A percentile compares a stretch with the other conserved stretches of the same genome.
These are phyloP conservation scores for Kobus ellipsiprymnus DNA, from an alignment of 2,113 vertebrate species.

Conservation along the genomic window DNA sequence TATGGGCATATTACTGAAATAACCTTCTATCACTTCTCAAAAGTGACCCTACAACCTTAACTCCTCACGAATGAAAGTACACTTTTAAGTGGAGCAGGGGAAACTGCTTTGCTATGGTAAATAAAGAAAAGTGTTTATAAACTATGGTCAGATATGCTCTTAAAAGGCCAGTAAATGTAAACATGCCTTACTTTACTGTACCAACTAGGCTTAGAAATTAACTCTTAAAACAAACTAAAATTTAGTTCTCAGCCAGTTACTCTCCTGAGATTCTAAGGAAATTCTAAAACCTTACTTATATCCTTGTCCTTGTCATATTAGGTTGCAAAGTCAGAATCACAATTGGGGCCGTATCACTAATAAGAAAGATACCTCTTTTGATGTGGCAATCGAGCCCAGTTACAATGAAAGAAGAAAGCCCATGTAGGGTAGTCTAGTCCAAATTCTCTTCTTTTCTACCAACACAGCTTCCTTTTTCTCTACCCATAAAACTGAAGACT, in stretches of 20 bases:
- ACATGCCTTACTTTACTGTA: neutral
- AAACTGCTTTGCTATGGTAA: neutral
- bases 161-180: neutral
- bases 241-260: neutral
- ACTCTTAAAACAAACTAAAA: slow-evolving; percentile 2
- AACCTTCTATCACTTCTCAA: neutral
- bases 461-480: neutral
- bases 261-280: neutral
- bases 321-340: neutral
- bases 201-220: neutral
- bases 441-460: neutral
- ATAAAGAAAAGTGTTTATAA: neutral
- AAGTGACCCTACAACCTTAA: neutral
- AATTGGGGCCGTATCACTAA: neutral
- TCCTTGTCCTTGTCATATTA: neutral
- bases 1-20: neutral
- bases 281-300: neutral
- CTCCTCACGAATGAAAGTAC: neutral
- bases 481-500: neutral
- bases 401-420: neutral
- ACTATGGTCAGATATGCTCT: neutral
- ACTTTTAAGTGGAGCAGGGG: neutral
- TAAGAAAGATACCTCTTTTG: neutral
- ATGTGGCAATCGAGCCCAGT: neutral
- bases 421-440: rapidly evolving